Evolutionary conservation across 2,888 invertebrate species (phyloP).

Genomic region (Drosophila greeni): DNA sequence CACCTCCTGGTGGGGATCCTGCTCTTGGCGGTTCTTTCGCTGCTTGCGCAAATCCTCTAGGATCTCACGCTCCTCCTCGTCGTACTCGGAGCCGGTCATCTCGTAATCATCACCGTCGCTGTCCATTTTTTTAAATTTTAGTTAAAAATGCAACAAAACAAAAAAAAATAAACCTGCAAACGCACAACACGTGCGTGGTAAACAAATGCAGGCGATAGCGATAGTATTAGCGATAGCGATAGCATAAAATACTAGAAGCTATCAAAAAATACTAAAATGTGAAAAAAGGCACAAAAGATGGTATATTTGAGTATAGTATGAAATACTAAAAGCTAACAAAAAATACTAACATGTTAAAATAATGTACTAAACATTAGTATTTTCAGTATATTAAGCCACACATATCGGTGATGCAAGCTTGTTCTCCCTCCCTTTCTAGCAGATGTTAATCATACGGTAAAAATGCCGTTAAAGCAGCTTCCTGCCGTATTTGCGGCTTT

Average conservation of each 20-base stretch:
- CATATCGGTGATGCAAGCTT: neutral
- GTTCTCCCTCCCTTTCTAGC: too few species aligned
- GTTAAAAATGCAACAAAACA: neutral
- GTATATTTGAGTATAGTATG: too few species aligned
- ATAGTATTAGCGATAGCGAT: neutral
- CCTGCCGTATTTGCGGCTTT: too few species aligned
- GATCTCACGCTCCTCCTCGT: conserved; percentile 83
- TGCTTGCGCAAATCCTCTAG: conserved; percentile 82
- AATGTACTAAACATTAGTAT: neutral
- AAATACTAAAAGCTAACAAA: too few species aligned
- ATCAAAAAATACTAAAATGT: neutral
- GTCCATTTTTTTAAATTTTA: conserved; percentile 44
- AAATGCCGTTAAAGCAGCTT: too few species aligned
- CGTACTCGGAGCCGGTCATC: conserved; percentile 85
- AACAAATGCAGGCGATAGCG: conserved; percentile 10
- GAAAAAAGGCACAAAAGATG: neutral
- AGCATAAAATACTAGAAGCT: neutral
- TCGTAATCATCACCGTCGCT: conserved; percentile 81
- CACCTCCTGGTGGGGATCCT: conserved; percentile 82
- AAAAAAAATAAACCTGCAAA: neutral
- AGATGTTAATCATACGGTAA: too few species aligned
- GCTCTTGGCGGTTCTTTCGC: conserved; percentile 78
- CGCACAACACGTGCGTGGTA: conserved; percentile 35
- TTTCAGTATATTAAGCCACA: neutral
- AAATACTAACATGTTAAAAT: too few species aligned